Conservation (phyloP, 2,888 invertebrate species). For the Tachina fera region DNA sequence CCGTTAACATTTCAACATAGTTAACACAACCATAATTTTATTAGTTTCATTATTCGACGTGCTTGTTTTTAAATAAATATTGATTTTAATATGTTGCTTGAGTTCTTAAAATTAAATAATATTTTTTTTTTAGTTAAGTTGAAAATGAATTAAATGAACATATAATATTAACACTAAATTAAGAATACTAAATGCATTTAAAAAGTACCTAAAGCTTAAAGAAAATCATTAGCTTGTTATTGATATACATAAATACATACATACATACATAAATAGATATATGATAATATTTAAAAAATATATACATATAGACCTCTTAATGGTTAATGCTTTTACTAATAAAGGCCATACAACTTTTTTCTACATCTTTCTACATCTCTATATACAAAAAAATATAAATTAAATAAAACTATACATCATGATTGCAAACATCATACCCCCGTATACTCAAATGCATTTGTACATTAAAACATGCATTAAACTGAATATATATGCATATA, state of each 20-base stretch:
- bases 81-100: conserved; percentile 53
- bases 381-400: neutral
- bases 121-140: conserved; percentile 11
- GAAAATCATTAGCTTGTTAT: conserved; percentile 57
- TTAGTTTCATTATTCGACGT: conserved; percentile 56
- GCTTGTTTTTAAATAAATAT: conserved; percentile 61
- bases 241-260: conserved; percentile 19
- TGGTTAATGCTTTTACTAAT: conserved; percentile 63
- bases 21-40: conserved; percentile 38
- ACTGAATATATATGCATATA: conserved; percentile 77
- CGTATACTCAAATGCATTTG: conserved; percentile 2
- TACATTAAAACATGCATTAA: conserved; percentile 26
- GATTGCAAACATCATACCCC: conserved; percentile 4
- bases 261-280: neutral
- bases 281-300: neutral
- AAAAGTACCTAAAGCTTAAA: conserved; percentile 6
- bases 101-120: conserved; percentile 44
- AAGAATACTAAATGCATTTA: conserved; percentile 15
- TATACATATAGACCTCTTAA: neutral
- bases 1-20: conserved; percentile 14
- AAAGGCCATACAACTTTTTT: conserved; percentile 32
- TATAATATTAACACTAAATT: conserved; percentile 15
- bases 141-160: conserved; percentile 13
- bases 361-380: conserved; percentile 34
- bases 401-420: neutral